Evolutionary conservation across 1,140 invertebrate genomes (phyloP).

Genomic region (Chionoecetes opilio): DNA sequence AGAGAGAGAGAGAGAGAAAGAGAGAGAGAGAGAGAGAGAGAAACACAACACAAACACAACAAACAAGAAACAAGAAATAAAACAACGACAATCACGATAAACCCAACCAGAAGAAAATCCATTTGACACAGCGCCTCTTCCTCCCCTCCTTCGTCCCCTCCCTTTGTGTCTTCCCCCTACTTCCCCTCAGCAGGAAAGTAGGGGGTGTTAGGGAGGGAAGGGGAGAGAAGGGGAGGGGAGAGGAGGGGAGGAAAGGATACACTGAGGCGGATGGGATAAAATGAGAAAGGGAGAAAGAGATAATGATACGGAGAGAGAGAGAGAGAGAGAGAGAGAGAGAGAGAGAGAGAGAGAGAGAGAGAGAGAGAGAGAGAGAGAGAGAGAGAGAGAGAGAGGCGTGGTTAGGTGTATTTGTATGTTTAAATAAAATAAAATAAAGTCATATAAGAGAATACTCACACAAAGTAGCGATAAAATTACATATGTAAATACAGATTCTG

Average conservation of each 20-base stretch:
- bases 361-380: no score
- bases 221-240: background rate
- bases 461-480: constrained; percentile 5
- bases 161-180: background rate
- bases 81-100: background rate
- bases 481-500: background rate
- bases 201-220: no score
- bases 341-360: constrained; percentile 21
- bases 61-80: background rate
- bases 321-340: constrained; percentile 2
- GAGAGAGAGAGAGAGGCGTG: no score
- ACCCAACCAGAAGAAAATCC: background rate
- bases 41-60: background rate
- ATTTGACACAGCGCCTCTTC: background rate
- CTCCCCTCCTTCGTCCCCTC: no score
- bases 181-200: background rate
- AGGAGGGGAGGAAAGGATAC: background rate
- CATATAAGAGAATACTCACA: background rate
- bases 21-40: no score
- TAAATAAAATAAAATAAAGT: no score
- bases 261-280: background rate
- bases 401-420: no score
- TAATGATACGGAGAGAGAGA: constrained; percentile 8
- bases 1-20: no score
- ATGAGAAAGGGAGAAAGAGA: constrained; percentile 34